Evolutionary conservation across 2,888 invertebrate genomes (phyloP).

Genomic region (Selenia dentaria): DNA sequence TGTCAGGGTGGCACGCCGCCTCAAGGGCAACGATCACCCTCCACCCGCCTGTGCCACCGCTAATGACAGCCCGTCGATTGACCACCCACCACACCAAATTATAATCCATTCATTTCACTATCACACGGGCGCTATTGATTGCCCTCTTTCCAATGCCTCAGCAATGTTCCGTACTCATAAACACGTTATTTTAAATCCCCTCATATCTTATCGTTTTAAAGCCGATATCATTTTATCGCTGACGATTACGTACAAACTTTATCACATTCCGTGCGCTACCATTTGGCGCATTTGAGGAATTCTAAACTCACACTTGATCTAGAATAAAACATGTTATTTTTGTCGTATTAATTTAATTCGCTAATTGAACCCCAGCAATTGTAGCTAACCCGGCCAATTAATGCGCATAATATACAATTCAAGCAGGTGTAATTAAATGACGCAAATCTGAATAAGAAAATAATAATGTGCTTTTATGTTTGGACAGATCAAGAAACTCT

Average conservation of each 20-base stretch:
- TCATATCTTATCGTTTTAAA: constrained; percentile 8
- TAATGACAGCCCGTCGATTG: constrained; percentile 14
- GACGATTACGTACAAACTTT: not conserved
- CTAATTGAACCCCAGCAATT: constrained; percentile 18
- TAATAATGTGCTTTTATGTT: constrained; percentile 1
- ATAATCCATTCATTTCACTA: constrained; percentile 32
- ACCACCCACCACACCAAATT: constrained; percentile 12
- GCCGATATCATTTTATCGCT: constrained; percentile 1
- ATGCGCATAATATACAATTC: constrained; percentile 12
- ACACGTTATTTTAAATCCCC: constrained; percentile 4
- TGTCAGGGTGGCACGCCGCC: constrained; percentile 39
- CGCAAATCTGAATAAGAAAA: constrained; percentile 4
- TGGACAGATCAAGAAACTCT: constrained; percentile 7
- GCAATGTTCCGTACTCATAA: not conserved
- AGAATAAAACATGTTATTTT: not conserved
- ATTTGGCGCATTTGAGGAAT: not conserved
- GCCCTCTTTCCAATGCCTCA: constrained; percentile 47
- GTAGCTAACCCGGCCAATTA: constrained; percentile 1
- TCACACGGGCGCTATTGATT: constrained; percentile 53
- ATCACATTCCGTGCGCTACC: not conserved
- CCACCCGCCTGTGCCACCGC: constrained; percentile 21
- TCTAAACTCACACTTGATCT: not conserved
- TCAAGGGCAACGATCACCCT: constrained; percentile 40
- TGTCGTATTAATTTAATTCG: constrained; percentile 5
- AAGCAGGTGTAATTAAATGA: not conserved